Conservation (phyloP, 1,140 invertebrate species). For the Pogonus chalceus region DNA sequence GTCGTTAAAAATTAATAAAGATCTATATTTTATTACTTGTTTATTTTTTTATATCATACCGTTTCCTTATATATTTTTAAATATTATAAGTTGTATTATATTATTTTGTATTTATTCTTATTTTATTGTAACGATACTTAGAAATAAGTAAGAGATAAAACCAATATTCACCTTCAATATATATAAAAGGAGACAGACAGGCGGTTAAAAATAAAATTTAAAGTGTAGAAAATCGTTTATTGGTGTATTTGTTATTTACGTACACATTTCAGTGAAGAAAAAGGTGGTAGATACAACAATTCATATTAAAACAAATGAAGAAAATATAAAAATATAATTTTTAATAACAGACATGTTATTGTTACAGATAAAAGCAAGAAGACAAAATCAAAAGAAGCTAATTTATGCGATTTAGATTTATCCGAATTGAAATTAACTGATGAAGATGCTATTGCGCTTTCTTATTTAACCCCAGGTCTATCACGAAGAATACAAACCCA, state of each 20-base stretch:
- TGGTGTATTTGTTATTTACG: too few relatives aligned
- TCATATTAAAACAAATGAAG: too few relatives aligned
- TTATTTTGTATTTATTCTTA: background rate
- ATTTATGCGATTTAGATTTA: conserved; percentile 52
- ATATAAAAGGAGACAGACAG: too few relatives aligned
- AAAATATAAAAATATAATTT: too few relatives aligned
- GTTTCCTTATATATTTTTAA: background rate
- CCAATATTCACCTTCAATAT: too few relatives aligned
- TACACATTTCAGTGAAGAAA: too few relatives aligned
- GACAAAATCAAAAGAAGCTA: conserved; percentile 40
- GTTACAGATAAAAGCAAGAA: conserved; percentile 28
- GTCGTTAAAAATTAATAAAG: conserved; percentile 4
- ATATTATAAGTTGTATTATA: background rate
- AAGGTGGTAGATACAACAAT: too few relatives aligned
- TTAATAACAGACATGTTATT: too few relatives aligned
- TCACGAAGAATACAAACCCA: conserved; percentile 52
- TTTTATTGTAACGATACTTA: too few relatives aligned
- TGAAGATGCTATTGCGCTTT: conserved; percentile 51
- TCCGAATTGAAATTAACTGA: conserved; percentile 52
- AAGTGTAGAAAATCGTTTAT: too few relatives aligned
- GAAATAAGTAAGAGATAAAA: too few relatives aligned
- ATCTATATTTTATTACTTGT: conserved; percentile 9
- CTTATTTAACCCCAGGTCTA: conserved; percentile 50
- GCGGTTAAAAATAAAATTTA: too few relatives aligned
- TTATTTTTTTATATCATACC: background rate